A percentile compares a stretch with the other conserved stretches of the same genome.
Conservation (phyloP, 2,888 invertebrate species). For the Euproctis similis region DNA sequence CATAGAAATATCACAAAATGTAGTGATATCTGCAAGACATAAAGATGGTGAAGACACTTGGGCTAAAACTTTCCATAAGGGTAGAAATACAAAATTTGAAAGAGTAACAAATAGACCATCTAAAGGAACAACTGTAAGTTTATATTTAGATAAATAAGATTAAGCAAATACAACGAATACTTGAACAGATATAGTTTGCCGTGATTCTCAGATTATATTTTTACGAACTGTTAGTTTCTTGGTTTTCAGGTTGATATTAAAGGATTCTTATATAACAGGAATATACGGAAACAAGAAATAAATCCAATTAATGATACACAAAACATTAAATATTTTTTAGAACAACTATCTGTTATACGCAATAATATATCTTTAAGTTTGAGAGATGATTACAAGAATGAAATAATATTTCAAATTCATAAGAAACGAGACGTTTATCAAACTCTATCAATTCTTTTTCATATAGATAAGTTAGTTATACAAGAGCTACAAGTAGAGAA, state of each 20-base stretch:
- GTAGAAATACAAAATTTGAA: constrained; percentile 46
- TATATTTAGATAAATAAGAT: no score
- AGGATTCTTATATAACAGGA: constrained; percentile 78
- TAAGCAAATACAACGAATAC: no score
- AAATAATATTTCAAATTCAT: constrained; percentile 75
- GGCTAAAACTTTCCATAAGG: constrained; percentile 71
- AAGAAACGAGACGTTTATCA: constrained; percentile 72
- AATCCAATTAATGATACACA: constrained; percentile 74
- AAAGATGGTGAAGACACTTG: constrained; percentile 67
- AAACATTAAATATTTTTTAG: constrained; percentile 74
- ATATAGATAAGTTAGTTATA: constrained; percentile 44
- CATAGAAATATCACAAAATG: constrained; percentile 65
- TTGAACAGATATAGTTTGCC: no score
- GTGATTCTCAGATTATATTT: no score
- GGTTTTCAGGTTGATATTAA: constrained; percentile 74
- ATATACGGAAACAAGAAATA: constrained; percentile 76
- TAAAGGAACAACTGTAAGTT: constrained; percentile 79
- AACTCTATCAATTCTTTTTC: constrained; percentile 55
- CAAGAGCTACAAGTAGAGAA: constrained; percentile 58
- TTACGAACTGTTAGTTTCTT: background rate
- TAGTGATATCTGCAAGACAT: constrained; percentile 77
- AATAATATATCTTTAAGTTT: constrained; percentile 80
- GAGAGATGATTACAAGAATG: constrained; percentile 78
- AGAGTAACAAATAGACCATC: constrained; percentile 69
- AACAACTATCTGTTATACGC: constrained; percentile 79